Conservation (phyloP, 2,888 invertebrate species). For the Adelphocoris suturalis region DNA sequence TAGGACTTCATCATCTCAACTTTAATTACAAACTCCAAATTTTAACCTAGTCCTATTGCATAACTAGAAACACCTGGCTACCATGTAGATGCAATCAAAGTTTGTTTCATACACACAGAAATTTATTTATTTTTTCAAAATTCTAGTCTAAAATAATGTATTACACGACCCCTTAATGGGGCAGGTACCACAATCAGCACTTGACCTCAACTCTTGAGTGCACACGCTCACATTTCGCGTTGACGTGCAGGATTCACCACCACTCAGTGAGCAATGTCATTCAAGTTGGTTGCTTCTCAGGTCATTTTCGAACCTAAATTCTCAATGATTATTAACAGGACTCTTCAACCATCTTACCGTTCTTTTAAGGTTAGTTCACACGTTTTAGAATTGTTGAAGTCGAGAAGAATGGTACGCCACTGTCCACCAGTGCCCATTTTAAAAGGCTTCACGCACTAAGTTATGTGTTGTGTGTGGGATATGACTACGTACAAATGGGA, state of each 20-base stretch:
- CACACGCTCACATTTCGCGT: background rate
- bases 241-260: background rate
- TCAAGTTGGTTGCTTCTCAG: conserved; percentile 1
- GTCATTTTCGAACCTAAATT: conserved; percentile 7
- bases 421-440: background rate
- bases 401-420: background rate
- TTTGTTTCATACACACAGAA: background rate
- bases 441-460: background rate
- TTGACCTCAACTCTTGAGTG: background rate
- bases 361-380: conserved; percentile 26
- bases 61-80: conserved; percentile 14
- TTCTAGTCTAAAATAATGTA: background rate
- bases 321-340: conserved; percentile 25
- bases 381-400: background rate
- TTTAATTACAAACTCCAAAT: background rate
- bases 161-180: background rate
- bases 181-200: background rate
- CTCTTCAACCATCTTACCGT: background rate
- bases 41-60: background rate
- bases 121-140: background rate
- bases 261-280: conserved; percentile 13
- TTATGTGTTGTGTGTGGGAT: too few species aligned
- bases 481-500: too few species aligned
- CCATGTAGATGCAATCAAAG: background rate
- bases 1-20: too few species aligned